A percentile compares a stretch with the other conserved stretches of the same genome.
Conservation (phyloP, 1,140 invertebrate genomes). For the Dolichoris vasculosae region DNA sequence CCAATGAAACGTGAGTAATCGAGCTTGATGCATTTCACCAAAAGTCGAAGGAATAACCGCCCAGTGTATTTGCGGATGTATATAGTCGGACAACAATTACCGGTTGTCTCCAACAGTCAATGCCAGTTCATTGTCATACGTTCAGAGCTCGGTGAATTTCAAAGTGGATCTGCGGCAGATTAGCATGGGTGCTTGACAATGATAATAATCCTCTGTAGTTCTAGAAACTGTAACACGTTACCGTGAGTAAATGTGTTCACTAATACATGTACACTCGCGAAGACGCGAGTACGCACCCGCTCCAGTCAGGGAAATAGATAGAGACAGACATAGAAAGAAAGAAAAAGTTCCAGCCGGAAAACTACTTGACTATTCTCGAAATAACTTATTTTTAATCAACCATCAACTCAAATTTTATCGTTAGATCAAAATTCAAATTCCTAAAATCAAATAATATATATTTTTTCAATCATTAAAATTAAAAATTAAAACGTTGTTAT, state of each 20-base stretch:
- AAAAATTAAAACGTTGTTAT: no score
- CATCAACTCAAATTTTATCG: no score
- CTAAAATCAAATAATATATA: no score
- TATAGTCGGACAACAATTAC: constrained; percentile 21
- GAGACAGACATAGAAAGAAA: no score
- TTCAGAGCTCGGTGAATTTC: constrained; percentile 20
- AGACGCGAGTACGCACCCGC: no score
- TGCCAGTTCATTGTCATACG: neutral
- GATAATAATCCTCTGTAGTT: constrained; percentile 53
- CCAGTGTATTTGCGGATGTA: no score
- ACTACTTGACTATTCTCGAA: no score
- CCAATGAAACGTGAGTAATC: neutral
- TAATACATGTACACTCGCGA: neutral
- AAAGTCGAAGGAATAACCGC: constrained; percentile 29
- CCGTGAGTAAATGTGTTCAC: neutral
- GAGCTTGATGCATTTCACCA: neutral
- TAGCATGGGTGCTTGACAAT: constrained; percentile 51
- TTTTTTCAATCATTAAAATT: no score
- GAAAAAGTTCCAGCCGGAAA: no score
- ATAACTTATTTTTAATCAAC: no score
- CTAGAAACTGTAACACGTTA: neutral
- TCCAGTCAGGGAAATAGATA: no score
- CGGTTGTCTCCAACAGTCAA: constrained; percentile 12
- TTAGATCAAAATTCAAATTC: no score
- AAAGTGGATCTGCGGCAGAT: constrained; percentile 44